Evolutionary conservation across 2,888 invertebrate genomes (phyloP), one percentile per base, ranked within the genome.

Genomic region (Lissocephala sabroskyi): DNA sequence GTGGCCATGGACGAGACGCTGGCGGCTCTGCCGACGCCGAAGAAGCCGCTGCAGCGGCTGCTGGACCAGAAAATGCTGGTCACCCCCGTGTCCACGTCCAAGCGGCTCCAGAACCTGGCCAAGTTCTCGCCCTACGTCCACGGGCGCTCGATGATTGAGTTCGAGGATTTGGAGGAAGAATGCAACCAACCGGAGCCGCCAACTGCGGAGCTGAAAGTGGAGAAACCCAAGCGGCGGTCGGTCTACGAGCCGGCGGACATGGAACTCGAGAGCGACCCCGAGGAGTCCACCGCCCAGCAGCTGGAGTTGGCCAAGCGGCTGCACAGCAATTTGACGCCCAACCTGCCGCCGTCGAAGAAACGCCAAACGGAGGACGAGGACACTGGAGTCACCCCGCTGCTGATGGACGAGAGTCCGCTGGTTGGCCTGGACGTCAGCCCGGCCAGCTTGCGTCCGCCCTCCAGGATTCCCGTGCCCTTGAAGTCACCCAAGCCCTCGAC

Each of bases 301-400:
- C 33, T 14, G 14, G 16, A 16, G 13, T 2, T 14, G 3, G 1
- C 4, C 11, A 33, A 33, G 2, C 9, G 13, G 16, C 9, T 5
- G 3, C 33, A 46, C 4, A 17, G 30, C 3, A 75, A 76, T 43
- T 41, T 81, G 35, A 79, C 79, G 1, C 80, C 79, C 1, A 59
- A 66, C 35, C 49, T 65, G 7, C 77, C 77, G 2, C 26, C 53
- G 2, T 40, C 79, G 0, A 81, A 81, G 39, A 80, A 74, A 32
- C 65, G 68, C 1, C 23, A 23, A 23, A 3, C 7, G 7, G 23
- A 23, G 3, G 4, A 23, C 7, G 3, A 3, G 4, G 23, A 23
- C 23, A 16, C 2, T 18, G 18, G 18, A n/a, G 19, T 2, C 11
- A 14, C 23, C 1, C 11, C 18, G 11, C n/a, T n/a, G n/a, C n/a